Percentiles rank a stretch among this genome's conserved stretches.
These are phyloP conservation scores for Blera fallax DNA, from an alignment of 2,888 invertebrate genomes.

Conservation along the genomic window DNA sequence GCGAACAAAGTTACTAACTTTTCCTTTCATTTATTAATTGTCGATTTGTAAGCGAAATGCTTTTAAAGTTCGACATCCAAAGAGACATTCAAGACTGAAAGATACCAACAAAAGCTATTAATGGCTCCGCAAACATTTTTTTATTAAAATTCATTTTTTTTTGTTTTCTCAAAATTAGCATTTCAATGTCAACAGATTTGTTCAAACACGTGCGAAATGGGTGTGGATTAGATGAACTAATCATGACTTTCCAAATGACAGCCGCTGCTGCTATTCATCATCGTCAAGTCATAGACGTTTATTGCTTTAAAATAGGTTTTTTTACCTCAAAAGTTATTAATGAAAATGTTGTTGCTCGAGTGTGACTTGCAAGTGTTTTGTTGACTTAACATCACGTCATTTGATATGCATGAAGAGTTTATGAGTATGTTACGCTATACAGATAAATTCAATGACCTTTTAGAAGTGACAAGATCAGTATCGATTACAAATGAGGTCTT, in stretches of 20 bases:
- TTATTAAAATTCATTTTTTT: not conserved
- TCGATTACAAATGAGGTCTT: not conserved
- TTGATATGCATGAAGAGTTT: not conserved
- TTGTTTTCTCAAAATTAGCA: not conserved
- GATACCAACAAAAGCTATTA: not conserved
- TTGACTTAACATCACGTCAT: not conserved
- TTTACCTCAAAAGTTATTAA: too few relatives aligned
- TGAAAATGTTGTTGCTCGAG: not conserved
- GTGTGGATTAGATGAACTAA: conserved; percentile 11
- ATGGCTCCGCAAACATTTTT: not conserved
- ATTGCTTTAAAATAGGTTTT: not conserved
- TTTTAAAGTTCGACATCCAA: not conserved
- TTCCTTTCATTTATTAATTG: not conserved
- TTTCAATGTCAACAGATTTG: conserved; percentile 28
- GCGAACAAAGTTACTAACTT: not conserved
- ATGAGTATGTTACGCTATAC: not conserved
- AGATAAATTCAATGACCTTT: not conserved
- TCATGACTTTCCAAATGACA: not conserved
- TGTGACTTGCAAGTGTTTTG: not conserved
- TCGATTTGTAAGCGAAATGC: not conserved
- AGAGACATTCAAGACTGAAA: not conserved
- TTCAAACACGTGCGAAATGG: not conserved
- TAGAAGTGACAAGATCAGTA: not conserved
- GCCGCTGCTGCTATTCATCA: not conserved
- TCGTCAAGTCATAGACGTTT: not conserved